These are phyloP conservation scores for Araneus ventricosus DNA, from an alignment of 1,140 invertebrate genomes.

Conservation along the genomic window DNA sequence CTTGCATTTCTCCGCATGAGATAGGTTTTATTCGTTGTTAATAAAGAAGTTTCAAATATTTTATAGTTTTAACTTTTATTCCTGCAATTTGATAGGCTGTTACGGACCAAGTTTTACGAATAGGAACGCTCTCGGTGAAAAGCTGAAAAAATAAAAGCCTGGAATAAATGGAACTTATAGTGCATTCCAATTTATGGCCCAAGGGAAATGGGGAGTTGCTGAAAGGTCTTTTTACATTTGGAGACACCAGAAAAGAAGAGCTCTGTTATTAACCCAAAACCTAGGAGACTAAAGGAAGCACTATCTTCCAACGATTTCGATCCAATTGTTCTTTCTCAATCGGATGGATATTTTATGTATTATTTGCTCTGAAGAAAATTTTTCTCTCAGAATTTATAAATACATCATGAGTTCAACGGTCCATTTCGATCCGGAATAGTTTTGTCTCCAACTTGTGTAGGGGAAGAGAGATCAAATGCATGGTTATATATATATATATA, in stretches of 20 bases:
- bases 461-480: too few species aligned
- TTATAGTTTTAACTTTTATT: slow-evolving; percentile 19
- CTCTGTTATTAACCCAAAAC: slow-evolving; percentile 45
- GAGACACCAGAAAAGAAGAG: slow-evolving; percentile 2
- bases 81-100: background rate
- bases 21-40: background rate
- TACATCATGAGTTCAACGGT: background rate
- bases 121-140: background rate
- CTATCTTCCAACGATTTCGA: slow-evolving; percentile 1
- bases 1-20: background rate
- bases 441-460: background rate
- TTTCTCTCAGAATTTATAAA: background rate
- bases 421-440: background rate
- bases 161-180: slow-evolving; percentile 62
- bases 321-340: slow-evolving; percentile 46
- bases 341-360: background rate
- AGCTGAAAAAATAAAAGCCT: background rate
- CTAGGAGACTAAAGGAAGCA: background rate
- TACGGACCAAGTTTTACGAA: background rate
- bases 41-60: slow-evolving; percentile 29
- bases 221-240: slow-evolving; percentile 52
- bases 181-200: slow-evolving; percentile 64
- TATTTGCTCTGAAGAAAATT: background rate
- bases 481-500: too few species aligned
- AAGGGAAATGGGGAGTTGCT: background rate